phyloP scores from a whole-genome alignment of 2,888 invertebrate genomes.

The Drosophila stalkeri region DNA sequence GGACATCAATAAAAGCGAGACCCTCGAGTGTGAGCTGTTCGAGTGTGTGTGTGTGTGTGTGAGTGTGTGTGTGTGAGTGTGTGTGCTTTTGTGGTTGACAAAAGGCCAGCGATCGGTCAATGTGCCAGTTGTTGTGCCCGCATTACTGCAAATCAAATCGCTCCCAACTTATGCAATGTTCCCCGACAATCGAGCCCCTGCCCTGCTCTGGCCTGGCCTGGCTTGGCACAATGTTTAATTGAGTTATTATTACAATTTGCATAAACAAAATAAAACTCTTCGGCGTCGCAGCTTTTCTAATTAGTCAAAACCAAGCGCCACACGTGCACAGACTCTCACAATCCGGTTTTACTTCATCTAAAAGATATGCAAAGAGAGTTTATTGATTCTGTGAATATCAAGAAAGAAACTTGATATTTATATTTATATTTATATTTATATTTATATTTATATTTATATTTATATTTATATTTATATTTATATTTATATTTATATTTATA shows the following conservation, averaged over 20 bases:
- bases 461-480: not conserved
- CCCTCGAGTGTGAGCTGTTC: slow-evolving; percentile 47
- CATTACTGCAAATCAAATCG: slow-evolving; percentile 68
- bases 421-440: too few species aligned
- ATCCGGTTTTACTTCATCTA: not conserved
- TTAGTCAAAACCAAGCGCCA: slow-evolving; percentile 66
- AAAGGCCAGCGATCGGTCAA: slow-evolving; percentile 72
- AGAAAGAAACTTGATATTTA: not conserved
- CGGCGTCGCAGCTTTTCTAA: slow-evolving; percentile 49
- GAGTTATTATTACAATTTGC: slow-evolving; percentile 79
- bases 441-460: too few species aligned
- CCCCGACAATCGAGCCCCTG: slow-evolving; percentile 5
- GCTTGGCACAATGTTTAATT: slow-evolving; percentile 61
- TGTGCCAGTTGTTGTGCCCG: slow-evolving; percentile 78
- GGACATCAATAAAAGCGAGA: slow-evolving; percentile 79
- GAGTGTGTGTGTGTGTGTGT: slow-evolving; percentile 8
- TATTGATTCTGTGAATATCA: not conserved
- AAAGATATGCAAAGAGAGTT: not conserved
- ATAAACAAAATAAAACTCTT: slow-evolving; percentile 56
- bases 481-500: not conserved
- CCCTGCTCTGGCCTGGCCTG: not conserved
- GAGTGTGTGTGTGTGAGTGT: slow-evolving; percentile 6
- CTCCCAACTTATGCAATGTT: slow-evolving; percentile 55
- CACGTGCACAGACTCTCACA: slow-evolving; percentile 51
- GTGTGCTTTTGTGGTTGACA: slow-evolving; percentile 43